Conservation (phyloP, 2,888 invertebrate species). For the Zaprionus bogoriensis region DNA sequence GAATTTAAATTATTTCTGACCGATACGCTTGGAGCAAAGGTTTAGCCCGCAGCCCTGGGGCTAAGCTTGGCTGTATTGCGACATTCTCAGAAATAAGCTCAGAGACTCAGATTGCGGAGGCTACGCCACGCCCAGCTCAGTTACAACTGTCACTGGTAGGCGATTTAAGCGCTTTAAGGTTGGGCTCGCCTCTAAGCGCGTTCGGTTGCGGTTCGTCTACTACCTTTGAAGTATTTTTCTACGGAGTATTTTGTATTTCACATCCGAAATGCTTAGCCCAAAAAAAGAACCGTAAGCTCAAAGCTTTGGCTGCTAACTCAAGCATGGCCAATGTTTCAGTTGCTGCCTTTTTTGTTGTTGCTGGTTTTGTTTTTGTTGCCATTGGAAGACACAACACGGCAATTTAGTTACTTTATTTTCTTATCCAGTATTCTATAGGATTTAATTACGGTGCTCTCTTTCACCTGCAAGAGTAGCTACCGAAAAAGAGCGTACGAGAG, state of each 20-base stretch:
- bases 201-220: constrained; percentile 57
- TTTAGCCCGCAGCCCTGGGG: background rate
- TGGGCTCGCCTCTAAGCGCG: constrained; percentile 43
- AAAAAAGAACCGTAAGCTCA: constrained; percentile 48
- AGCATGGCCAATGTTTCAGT: constrained; percentile 50
- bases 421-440: constrained; percentile 54
- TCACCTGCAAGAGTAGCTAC: constrained; percentile 34
- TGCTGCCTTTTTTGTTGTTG: constrained; percentile 17
- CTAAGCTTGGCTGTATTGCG: constrained; percentile 33
- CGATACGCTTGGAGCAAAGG: constrained; percentile 2
- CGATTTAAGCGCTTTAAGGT: constrained; percentile 56
- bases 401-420: constrained; percentile 43
- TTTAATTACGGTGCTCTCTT: constrained; percentile 64
- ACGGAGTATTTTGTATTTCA: constrained; percentile 59
- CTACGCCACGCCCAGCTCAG: constrained; percentile 51
- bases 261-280: constrained; percentile 48
- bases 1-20: constrained; percentile 35
- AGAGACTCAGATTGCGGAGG: constrained; percentile 17
- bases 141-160: constrained; percentile 44
- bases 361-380: constrained; percentile 15
- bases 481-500: background rate
- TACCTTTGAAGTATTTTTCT: constrained; percentile 49
- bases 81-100: constrained; percentile 31
- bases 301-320: constrained; percentile 54
- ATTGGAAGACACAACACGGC: constrained; percentile 45